Conservation (phyloP, 1,140 invertebrate species). For the Papilio glaucus region DNA sequence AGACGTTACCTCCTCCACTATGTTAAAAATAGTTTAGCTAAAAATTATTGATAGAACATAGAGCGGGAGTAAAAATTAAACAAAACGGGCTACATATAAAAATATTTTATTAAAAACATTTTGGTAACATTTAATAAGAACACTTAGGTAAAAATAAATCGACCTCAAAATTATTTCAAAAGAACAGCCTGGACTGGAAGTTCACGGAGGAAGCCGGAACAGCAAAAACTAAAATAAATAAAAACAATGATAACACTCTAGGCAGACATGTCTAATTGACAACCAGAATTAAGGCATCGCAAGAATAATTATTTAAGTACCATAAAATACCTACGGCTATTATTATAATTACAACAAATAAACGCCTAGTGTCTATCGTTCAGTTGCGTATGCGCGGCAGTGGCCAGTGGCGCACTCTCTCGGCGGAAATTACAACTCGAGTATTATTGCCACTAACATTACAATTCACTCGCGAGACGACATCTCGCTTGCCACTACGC, state of each 20-base stretch:
- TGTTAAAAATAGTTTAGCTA: slow-evolving; percentile 23
- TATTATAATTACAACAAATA: slow-evolving; percentile 84
- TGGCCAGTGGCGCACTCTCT: slow-evolving; percentile 55
- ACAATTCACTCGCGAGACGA: slow-evolving; percentile 76
- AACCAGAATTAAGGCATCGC: slow-evolving; percentile 85
- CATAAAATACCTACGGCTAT: slow-evolving; percentile 84
- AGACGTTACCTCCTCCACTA: slow-evolving; percentile 1
- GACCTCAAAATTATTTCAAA: slow-evolving; percentile 84
- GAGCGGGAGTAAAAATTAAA: slow-evolving; percentile 57
- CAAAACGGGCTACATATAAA: slow-evolving; percentile 80
- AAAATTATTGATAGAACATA: slow-evolving; percentile 19
- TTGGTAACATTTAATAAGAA: slow-evolving; percentile 85
- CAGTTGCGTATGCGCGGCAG: slow-evolving; percentile 56
- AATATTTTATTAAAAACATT: slow-evolving; percentile 86
- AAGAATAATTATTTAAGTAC: slow-evolving; percentile 85
- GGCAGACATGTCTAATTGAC: slow-evolving; percentile 84
- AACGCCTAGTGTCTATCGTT: slow-evolving; percentile 80
- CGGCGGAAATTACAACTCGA: slow-evolving; percentile 74
- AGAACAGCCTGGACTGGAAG: slow-evolving; percentile 84
- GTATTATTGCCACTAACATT: slow-evolving; percentile 82
- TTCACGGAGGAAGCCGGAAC: slow-evolving; percentile 84
- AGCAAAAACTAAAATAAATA: slow-evolving; percentile 82
- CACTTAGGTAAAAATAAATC: slow-evolving; percentile 85
- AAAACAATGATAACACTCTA: slow-evolving; percentile 83
- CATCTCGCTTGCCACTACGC: slow-evolving; percentile 79